Evolutionary conservation across 2,113 vertebrate genomes (phyloP), one percentile per base, ranked within the genome.

Genomic region (Tragelaphus scriptus): DNA sequence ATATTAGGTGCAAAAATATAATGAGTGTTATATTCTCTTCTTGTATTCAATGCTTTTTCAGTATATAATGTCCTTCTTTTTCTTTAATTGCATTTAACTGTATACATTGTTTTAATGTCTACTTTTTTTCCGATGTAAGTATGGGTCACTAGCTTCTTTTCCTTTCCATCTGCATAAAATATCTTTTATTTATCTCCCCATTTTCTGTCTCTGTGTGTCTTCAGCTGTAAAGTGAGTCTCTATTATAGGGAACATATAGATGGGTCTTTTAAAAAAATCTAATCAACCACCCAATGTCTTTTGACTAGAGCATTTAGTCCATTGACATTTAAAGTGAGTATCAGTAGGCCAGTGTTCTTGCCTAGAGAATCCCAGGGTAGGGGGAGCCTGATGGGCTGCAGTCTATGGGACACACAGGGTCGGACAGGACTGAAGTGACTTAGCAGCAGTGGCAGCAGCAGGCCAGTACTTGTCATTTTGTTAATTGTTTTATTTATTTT

Each of bases 401-500:
- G 11, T 12, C 49, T 49, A 49, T 49, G 49, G 11, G 49, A 11
- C 11, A 2, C 49, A 49, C 49, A 49, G 49, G 10, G 49, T 49
- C 2, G 0, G 49, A 49, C 49, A 49, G 2, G 49, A 49, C 49
- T 11, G 49, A 49, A 49, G 49, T 0, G 2, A 49, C 49, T 49
- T 12, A 49, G 49, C 49, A 49, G 49, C 49, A 49, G 49, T 0
- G 11, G 49, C 49, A 49, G 49, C 14, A 2, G 30, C 51, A 53
- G 17, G 9, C 15, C 30, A 81, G 47, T 81, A 81, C 16, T 53
- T 81, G 47, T 15, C 79, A 81, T 53, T 81, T 81, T n/a, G 19
- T 49, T 17, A 49, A 51, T 21, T 81, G 17, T 81, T 80, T 32
- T 12, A 12, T 6, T 11, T 21, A 8, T n/a, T 32, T 30, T 79